Conservation (phyloP, 2,888 invertebrate genomes). For the Brachypalpus laphriformis region DNA sequence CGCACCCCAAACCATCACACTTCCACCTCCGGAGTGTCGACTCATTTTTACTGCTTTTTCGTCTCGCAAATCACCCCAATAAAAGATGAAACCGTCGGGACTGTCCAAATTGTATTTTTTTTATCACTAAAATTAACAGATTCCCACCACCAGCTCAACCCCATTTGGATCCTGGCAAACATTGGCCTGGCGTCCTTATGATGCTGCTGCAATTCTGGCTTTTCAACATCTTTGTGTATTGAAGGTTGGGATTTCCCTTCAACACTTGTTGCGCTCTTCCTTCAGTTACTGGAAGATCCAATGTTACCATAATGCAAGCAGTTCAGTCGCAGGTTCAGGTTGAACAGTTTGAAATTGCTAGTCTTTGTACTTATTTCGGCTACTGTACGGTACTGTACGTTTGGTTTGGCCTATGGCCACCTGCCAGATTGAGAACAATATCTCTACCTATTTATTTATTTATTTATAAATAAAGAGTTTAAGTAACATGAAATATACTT, state of each 20-base stretch:
- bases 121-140: background rate
- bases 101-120: background rate
- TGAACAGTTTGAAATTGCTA: no score
- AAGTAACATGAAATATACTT: no score
- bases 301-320: background rate
- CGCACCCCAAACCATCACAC: no score
- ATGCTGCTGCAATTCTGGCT: background rate
- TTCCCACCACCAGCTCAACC: background rate
- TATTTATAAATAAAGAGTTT: no score
- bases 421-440: no score
- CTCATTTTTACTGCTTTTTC: background rate
- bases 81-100: background rate
- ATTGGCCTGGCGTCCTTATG: background rate
- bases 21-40: background rate
- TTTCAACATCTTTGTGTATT: background rate
- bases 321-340: background rate
- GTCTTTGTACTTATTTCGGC: no score
- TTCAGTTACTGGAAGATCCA: background rate
- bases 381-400: no score
- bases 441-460: no score
- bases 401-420: no score
- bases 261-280: background rate
- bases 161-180: background rate
- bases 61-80: background rate
- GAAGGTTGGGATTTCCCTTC: background rate